Conservation (phyloP, 2,113 vertebrate species). For the Zosterops lateralis region DNA sequence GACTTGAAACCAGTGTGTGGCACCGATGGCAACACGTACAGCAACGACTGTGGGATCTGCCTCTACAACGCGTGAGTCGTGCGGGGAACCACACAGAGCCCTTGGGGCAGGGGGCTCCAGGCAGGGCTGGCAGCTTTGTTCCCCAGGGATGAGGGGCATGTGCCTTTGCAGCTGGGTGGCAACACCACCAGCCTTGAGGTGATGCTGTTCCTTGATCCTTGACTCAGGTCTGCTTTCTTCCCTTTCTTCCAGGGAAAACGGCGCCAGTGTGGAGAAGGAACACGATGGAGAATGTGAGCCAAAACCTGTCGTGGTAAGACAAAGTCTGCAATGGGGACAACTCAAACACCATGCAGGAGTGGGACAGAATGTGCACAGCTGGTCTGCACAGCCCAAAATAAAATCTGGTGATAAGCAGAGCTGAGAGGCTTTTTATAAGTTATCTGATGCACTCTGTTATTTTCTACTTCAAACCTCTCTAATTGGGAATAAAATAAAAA, state of each 20-base stretch:
- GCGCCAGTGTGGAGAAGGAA: neutral
- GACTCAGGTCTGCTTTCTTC: neutral
- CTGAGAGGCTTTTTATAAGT: neutral
- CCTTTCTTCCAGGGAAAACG: neutral
- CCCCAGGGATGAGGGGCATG: neutral
- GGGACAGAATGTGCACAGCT: neutral
- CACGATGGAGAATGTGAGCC: constrained; percentile 6
- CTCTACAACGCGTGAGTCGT: neutral
- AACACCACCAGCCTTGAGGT: rapidly evolving
- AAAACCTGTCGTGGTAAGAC: neutral
- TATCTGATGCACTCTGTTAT: neutral
- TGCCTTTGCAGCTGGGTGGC: neutral
- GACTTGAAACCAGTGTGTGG: neutral
- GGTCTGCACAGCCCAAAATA: neutral
- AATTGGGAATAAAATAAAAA: neutral
- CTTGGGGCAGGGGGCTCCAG: neutral
- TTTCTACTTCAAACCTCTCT: neutral
- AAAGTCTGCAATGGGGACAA: neutral
- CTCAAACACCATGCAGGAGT: neutral
- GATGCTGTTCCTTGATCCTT: neutral
- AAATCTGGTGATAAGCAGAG: neutral
- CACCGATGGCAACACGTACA: neutral
- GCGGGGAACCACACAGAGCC: neutral
- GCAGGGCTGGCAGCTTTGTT: neutral
- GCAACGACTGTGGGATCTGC: constrained; percentile 45